Evolutionary conservation across 2,797 vertebrate species (phyloP).

Genomic region (Pterois miles): DNA sequence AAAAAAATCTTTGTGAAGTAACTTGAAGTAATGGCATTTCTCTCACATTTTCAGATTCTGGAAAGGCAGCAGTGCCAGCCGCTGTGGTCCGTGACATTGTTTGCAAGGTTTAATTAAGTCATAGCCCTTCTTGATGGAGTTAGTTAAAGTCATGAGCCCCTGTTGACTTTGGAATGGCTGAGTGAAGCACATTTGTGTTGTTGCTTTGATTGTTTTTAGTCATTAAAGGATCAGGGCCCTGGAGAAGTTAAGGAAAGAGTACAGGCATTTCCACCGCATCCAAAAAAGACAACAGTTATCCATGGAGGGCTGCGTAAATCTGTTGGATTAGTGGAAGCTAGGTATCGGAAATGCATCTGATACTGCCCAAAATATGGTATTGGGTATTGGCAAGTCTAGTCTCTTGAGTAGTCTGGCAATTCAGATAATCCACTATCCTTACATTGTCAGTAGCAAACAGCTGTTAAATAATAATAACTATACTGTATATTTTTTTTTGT

Average conservation of each 20-base stretch:
- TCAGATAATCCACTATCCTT: too few relatives aligned
- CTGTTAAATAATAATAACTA: too few relatives aligned
- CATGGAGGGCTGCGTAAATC: conserved; percentile 20
- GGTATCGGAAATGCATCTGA: background rate
- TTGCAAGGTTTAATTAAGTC: conserved; percentile 78
- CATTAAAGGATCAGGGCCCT: conserved; percentile 52
- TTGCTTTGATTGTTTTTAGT: conserved; percentile 68
- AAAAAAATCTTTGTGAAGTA: conserved; percentile 36
- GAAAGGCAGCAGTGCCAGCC: conserved; percentile 53
- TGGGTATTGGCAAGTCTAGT: too few relatives aligned
- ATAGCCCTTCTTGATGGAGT: conserved; percentile 72
- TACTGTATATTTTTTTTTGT: too few relatives aligned
- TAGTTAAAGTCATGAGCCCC: conserved; percentile 75
- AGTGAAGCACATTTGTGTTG: conserved; percentile 67
- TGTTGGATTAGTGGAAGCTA: background rate
- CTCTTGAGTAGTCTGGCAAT: too few relatives aligned
- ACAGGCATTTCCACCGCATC: conserved; percentile 1
- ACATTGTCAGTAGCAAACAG: too few relatives aligned
- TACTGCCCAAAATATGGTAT: too few relatives aligned
- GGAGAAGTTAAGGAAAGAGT: conserved; percentile 37
- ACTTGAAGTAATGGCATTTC: conserved; percentile 61
- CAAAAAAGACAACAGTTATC: conserved; percentile 13
- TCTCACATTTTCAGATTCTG: conserved; percentile 48
- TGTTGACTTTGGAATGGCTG: conserved; percentile 75
- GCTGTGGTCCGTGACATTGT: conserved; percentile 75